phyloP scores from a whole-genome alignment of 2,113 vertebrate genomes.

The Stictonetta naevosa region DNA sequence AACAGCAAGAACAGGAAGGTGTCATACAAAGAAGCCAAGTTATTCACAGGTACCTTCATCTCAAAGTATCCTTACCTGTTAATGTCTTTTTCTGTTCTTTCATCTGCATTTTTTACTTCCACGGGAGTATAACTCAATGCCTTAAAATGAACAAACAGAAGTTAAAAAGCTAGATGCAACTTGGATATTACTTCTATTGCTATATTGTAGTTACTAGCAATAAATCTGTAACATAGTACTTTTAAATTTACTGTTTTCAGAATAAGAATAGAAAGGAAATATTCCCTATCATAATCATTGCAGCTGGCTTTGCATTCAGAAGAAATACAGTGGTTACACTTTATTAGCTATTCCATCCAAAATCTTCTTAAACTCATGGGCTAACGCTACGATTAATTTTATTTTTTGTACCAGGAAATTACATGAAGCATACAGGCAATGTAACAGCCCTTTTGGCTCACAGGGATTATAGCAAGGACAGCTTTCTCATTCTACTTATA shows the following conservation, averaged over 20 bases:
- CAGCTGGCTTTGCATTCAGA: background rate
- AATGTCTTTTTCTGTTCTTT: conserved; percentile 88
- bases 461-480: background rate
- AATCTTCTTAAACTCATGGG: background rate
- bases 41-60: background rate
- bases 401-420: background rate
- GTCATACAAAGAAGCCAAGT: background rate
- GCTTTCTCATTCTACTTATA: background rate
- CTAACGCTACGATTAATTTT: background rate
- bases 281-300: background rate
- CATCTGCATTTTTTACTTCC: conserved; percentile 86
- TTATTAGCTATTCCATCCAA: background rate
- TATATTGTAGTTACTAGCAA: background rate
- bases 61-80: conserved; percentile 81
- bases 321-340: background rate
- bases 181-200: background rate
- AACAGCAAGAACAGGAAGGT: background rate
- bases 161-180: background rate
- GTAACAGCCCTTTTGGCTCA: background rate
- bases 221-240: background rate
- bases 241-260: background rate
- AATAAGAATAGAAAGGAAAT: background rate
- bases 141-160: conserved; percentile 65
- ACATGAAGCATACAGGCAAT: background rate
- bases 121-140: conserved; percentile 92